These are phyloP conservation scores for Gambusia holbrooki DNA, from an alignment of 2,113 vertebrate genomes.

Conservation along the genomic window DNA sequence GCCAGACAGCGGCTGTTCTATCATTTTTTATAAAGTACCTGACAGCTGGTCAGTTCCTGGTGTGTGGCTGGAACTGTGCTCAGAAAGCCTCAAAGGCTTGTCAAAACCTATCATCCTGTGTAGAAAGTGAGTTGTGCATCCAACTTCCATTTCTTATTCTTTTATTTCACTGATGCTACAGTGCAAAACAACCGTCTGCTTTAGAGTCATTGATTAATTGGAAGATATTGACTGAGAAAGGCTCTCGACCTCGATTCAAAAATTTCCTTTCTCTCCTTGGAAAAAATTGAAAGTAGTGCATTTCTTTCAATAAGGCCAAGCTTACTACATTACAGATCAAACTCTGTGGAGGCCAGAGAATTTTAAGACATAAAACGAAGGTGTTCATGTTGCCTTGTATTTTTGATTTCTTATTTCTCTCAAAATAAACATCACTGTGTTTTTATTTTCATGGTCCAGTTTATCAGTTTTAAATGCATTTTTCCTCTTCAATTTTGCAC, in stretches of 20 bases:
- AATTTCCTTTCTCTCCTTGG: conserved; percentile 5
- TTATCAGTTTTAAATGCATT: conserved; percentile 3
- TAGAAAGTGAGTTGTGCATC: not conserved
- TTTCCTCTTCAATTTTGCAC: conserved; percentile 10
- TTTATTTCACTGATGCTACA: conserved; percentile 2
- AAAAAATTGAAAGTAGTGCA: not conserved
- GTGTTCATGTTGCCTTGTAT: not conserved
- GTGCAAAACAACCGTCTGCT: conserved; percentile 8
- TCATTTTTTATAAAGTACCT: conserved; percentile 9
- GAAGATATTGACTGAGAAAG: not conserved
- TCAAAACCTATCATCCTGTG: conserved; percentile 8
- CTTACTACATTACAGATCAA: not conserved
- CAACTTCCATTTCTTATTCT: not conserved
- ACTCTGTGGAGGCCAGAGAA: not conserved
- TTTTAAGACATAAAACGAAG: not conserved
- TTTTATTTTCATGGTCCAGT: conserved; percentile 3
- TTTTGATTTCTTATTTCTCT: conserved; percentile 3
- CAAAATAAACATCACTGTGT: not conserved
- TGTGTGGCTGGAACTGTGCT: conserved; percentile 1
- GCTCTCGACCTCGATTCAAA: conserved; percentile 11
- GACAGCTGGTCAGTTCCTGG: conserved; percentile 28
- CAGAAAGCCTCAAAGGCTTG: conserved; percentile 3
- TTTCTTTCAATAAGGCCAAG: conserved; percentile 2
- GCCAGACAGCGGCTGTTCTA: not conserved
- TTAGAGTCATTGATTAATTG: conserved; percentile 44